Evolutionary conservation across 2,888 invertebrate species (phyloP).

Genomic region (Eledone cirrhosa): DNA sequence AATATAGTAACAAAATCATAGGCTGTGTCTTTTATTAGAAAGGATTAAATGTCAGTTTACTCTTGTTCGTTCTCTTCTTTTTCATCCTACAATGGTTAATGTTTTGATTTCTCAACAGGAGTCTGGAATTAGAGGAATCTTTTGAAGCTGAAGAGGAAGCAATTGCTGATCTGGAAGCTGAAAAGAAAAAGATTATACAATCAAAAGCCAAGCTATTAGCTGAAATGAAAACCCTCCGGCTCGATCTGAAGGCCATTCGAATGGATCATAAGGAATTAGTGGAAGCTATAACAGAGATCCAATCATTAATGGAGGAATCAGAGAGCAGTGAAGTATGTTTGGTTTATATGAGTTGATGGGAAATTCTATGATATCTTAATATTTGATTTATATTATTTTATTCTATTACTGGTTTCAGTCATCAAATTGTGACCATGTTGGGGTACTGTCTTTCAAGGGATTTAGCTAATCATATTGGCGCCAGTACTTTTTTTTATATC

Average conservation of each 20-base stretch:
- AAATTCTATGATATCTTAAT: no score
- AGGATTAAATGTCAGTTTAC: no score
- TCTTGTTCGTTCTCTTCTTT: no score
- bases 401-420: no score
- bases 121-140: constrained; percentile 37
- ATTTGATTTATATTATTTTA: no score
- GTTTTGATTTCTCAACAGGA: constrained; percentile 28
- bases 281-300: constrained; percentile 36
- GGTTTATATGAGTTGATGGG: background rate
- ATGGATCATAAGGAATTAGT: constrained; percentile 36
- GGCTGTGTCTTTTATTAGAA: no score
- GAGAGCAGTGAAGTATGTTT: constrained; percentile 27
- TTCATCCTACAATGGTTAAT: background rate
- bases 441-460: no score
- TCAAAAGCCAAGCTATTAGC: constrained; percentile 8
- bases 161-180: constrained; percentile 36
- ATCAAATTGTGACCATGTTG: no score
- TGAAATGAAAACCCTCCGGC: constrained; percentile 30
- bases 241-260: constrained; percentile 32
- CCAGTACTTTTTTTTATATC: no score
- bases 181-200: constrained; percentile 35
- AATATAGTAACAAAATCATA: no score
- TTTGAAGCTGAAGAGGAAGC: constrained; percentile 35
- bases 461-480: no score
- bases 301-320: constrained; percentile 20